Evolutionary conservation across 2,888 invertebrate species (phyloP).

Genomic region (Macrophya annulata): DNA sequence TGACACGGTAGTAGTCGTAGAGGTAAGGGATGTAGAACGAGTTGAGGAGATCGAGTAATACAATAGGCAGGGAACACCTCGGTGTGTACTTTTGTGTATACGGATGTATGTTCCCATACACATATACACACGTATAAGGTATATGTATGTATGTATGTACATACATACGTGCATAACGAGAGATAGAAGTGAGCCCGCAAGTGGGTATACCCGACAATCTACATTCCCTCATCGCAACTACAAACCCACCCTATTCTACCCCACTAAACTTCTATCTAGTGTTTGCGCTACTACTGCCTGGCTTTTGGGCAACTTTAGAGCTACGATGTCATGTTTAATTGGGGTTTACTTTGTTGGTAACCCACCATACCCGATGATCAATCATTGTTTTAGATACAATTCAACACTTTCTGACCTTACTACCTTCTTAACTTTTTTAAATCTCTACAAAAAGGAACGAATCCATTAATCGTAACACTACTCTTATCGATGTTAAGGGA

Average conservation of each 20-base stretch:
- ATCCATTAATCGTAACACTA: too few relatives aligned
- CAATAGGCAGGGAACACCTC: slow-evolving; percentile 23
- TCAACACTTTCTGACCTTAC: not conserved
- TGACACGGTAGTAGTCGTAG: not conserved
- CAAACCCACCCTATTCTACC: not conserved
- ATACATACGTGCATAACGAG: not conserved
- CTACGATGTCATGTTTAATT: slow-evolving; percentile 16
- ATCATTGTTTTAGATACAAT: not conserved
- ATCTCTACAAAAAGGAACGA: too few relatives aligned
- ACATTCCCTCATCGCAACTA: slow-evolving; percentile 21
- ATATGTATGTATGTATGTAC: not conserved
- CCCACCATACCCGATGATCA: not conserved
- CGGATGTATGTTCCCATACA: not conserved
- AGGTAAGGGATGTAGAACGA: too few relatives aligned
- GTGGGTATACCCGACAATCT: slow-evolving; percentile 28
- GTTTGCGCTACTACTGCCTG: not conserved
- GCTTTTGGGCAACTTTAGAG: slow-evolving; percentile 34
- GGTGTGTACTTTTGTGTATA: not conserved
- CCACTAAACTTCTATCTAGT: not conserved
- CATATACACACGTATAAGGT: too few relatives aligned
- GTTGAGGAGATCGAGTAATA: not conserved
- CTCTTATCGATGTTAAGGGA: too few relatives aligned
- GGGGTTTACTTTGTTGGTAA: not conserved
- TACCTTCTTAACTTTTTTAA: too few relatives aligned
- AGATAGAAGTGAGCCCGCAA: not conserved